Conservation (phyloP, 2,888 invertebrate genomes). For the Drosophila histrio region DNA sequence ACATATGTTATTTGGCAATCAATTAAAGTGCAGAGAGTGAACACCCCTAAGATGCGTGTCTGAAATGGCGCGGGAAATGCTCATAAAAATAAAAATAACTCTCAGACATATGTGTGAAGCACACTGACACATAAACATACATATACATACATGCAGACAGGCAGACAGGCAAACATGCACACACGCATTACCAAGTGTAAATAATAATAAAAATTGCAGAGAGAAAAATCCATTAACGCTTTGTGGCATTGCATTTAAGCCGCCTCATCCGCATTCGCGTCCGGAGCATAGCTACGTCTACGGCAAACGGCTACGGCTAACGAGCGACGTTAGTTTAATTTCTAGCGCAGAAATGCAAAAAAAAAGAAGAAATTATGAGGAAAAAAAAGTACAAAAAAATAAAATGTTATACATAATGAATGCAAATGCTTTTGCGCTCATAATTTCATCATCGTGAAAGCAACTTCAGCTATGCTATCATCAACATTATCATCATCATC, state of each 20-base stretch:
- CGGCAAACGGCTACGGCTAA: slow-evolving; percentile 41
- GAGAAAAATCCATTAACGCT: slow-evolving; percentile 76
- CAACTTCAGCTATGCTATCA: slow-evolving; percentile 37
- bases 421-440: slow-evolving; percentile 80
- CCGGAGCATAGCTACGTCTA: slow-evolving; percentile 11
- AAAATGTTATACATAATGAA: slow-evolving; percentile 73
- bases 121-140: slow-evolving; percentile 34
- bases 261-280: slow-evolving; percentile 39
- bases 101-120: slow-evolving; percentile 40
- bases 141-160: not conserved
- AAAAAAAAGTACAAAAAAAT: slow-evolving; percentile 11
- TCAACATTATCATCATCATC: slow-evolving; percentile 26
- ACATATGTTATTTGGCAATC: slow-evolving; percentile 58
- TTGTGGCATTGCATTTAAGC: slow-evolving; percentile 79
- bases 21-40: slow-evolving; percentile 44
- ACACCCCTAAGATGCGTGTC: slow-evolving; percentile 45
- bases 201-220: slow-evolving; percentile 73
- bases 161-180: slow-evolving; percentile 19
- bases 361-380: slow-evolving; percentile 38
- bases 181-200: slow-evolving; percentile 70
- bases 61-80: slow-evolving; percentile 42
- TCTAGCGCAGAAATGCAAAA: slow-evolving; percentile 53
- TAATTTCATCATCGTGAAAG: slow-evolving; percentile 73
- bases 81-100: slow-evolving; percentile 58
- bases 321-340: slow-evolving; percentile 80